Percentiles rank a stretch among this genome's conserved stretches.
phyloP scores from a whole-genome alignment of 2,113 vertebrate species.

The Sprattus sprattus region DNA sequence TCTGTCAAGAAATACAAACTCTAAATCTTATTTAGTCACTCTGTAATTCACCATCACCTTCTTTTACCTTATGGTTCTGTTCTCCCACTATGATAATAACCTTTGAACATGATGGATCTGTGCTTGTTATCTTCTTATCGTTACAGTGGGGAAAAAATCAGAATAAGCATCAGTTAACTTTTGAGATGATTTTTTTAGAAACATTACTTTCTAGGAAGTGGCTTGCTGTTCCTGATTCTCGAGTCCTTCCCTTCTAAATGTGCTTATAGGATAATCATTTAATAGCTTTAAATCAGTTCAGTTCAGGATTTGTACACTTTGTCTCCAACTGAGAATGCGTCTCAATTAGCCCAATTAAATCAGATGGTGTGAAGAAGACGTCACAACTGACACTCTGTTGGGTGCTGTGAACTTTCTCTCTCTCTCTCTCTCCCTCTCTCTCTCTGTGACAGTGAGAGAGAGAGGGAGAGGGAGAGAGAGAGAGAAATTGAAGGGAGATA shows the following conservation, averaged over 20 bases:
- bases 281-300: neutral
- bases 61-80: neutral
- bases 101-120: neutral
- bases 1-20: neutral
- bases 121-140: neutral
- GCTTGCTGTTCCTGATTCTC: neutral
- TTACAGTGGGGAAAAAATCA: no score
- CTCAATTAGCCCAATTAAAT: conserved; percentile 4
- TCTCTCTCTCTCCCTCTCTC: neutral
- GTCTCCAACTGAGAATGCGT: neutral
- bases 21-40: neutral
- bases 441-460: neutral
- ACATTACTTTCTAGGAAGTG: neutral
- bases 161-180: no score
- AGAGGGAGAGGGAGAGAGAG: neutral
- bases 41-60: neutral
- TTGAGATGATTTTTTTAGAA: neutral
- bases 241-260: neutral
- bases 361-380: neutral
- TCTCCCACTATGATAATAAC: neutral
- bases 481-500: neutral
- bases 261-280: neutral
- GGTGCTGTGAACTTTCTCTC: neutral
- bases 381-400: neutral
- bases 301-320: neutral